phyloP scores from a whole-genome alignment of 2,888 invertebrate species.

The Imbricaverruca yamaguchii region DNA sequence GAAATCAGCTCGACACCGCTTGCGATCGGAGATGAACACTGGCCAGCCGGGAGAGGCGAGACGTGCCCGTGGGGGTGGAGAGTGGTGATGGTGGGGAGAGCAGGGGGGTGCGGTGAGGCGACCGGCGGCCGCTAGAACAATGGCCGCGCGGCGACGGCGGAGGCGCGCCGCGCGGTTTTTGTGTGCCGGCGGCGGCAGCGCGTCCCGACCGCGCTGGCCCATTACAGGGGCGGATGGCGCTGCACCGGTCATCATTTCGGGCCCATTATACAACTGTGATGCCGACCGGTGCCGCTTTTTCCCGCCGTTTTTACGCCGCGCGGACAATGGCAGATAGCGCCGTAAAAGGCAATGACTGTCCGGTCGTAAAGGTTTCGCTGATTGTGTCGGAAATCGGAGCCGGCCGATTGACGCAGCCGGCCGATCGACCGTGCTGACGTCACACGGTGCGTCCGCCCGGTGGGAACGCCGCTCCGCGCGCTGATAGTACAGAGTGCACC shows the following conservation, averaged over 20 bases:
- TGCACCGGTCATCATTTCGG: slow-evolving; percentile 15
- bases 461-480: neutral
- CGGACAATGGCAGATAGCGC: slow-evolving; percentile 20
- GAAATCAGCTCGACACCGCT: too few species aligned
- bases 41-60: too few species aligned
- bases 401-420: neutral
- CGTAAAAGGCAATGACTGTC: slow-evolving; percentile 15
- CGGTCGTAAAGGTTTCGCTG: slow-evolving; percentile 14
- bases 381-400: slow-evolving; percentile 19
- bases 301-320: neutral
- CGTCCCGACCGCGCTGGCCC: neutral
- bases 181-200: neutral
- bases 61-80: too few species aligned
- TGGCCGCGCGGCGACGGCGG: neutral
- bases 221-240: slow-evolving; percentile 10
- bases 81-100: too few species aligned
- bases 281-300: slow-evolving; percentile 8
- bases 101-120: too few species aligned
- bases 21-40: too few species aligned
- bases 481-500: neutral
- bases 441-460: neutral
- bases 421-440: neutral
- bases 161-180: slow-evolving; percentile 2
- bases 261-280: slow-evolving; percentile 17
- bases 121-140: neutral